A percentile compares a stretch with the other conserved stretches of the same genome.
Evolutionary conservation across 64 coral and sea anemone genomes (phyloP).

Genomic region (Catalaphyllia jardinei): DNA sequence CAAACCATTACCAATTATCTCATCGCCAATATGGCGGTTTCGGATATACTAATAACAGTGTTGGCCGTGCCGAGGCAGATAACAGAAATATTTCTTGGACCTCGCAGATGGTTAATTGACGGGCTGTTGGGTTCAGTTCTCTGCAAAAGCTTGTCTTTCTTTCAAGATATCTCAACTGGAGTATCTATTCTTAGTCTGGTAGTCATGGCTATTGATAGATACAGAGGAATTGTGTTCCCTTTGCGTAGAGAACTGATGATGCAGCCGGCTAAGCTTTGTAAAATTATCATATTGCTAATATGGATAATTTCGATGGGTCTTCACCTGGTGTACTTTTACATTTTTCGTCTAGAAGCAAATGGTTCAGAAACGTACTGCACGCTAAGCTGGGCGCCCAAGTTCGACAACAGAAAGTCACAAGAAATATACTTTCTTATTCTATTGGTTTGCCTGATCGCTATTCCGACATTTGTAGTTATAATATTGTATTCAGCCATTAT

Average conservation of each 20-base stretch:
- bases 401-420: not conserved
- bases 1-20: slow-evolving; percentile 14
- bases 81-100: not conserved
- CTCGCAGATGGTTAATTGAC: not conserved
- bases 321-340: not conserved
- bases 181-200: not conserved
- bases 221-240: not conserved
- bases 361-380: not conserved
- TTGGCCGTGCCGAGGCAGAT: not conserved
- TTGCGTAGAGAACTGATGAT: not conserved
- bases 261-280: not conserved
- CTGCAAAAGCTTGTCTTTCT: slow-evolving; percentile 7
- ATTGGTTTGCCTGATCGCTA: not conserved
- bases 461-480: not conserved
- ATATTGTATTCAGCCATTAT: not conserved
- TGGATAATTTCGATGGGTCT: not conserved
- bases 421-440: not conserved
- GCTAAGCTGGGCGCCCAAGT: not conserved
- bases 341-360: not conserved
- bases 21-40: not conserved
- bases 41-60: not conserved
- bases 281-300: not conserved
- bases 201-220: not conserved
- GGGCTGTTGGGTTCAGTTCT: not conserved
- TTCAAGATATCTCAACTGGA: not conserved